Conservation (phyloP, 2,113 vertebrate genomes). For the Campylomormyrus tamandua region DNA sequence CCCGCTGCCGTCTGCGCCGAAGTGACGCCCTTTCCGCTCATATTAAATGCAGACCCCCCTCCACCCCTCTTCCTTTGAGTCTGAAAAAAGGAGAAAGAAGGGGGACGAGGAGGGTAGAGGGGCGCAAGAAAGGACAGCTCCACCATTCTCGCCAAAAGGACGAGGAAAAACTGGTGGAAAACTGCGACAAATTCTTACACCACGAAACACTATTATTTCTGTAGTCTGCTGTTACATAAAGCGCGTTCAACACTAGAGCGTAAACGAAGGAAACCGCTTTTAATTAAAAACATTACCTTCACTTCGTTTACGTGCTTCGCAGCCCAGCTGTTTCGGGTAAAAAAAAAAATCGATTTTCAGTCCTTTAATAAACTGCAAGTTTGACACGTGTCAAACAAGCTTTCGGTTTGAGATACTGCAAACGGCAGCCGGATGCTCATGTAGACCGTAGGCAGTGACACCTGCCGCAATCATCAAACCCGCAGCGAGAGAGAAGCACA, state of each 20-base stretch:
- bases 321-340: too few relatives aligned
- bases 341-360: too few relatives aligned
- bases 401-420: not conserved
- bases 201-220: not conserved
- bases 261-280: not conserved
- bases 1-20: constrained; percentile 26
- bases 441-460: not conserved
- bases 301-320: not conserved
- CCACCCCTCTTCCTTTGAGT: constrained; percentile 27
- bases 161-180: too few relatives aligned
- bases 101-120: constrained; percentile 33
- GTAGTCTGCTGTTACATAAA: not conserved
- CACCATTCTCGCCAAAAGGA: constrained; percentile 44
- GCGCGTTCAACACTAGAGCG: not conserved
- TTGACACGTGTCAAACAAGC: too few relatives aligned
- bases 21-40: constrained; percentile 49
- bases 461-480: not conserved
- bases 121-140: constrained; percentile 39
- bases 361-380: too few relatives aligned
- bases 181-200: not conserved
- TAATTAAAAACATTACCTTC: not conserved
- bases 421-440: not conserved
- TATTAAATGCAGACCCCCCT: constrained; percentile 20
- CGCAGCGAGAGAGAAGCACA: too few relatives aligned
- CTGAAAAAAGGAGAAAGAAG: constrained; percentile 19